Evolutionary conservation across 2,797 vertebrate species (phyloP), one percentile per base, ranked within the genome.

Genomic region (Pagetopsis macropterus): DNA sequence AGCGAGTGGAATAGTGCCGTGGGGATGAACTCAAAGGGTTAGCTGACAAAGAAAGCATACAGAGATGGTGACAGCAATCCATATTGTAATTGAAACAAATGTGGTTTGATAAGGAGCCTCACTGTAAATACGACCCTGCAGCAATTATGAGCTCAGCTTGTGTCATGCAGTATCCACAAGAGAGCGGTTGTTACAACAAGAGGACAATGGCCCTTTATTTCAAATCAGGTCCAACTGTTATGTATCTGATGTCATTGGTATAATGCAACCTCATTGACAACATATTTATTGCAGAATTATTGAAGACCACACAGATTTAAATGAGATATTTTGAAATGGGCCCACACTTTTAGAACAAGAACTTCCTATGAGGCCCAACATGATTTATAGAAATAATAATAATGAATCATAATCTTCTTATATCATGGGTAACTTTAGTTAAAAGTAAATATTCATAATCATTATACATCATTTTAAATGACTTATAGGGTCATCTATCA

Each of bases 1-100:
- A 71, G 48, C 48, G 43, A 78, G 76, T 83, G 11, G 40, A 51
- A 71, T 27, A 13, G 50, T 44, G 65, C 6, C 13, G 27, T 21
- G n/a, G 11, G 52, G 51, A 21, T 68, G 16, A 54, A 37, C 9
- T 49, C 9, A 54, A 17, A 33, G 19, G 17, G 52, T 33, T 16
- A 58, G 21, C 48, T 57, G 17, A 27, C 15, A 55, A 44, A 55
- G 37, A 60, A 9, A 2, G 31, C 74, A 17, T 23, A 51, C 16
- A 11, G 17, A 31, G 27, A 40, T 7, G 27, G 7, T 11, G 52
- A 48, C 48, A 44, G 50, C n/a, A 44, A 65, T 33, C 11, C 11
- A 58, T 50, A 69, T 15, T 60, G 49, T 15, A 44, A 52, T 48
- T 11, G 40, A 16, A 41, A 45, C 12, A 9, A 46, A 65, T 14